These are phyloP conservation scores for Lasioglossum marginatum DNA, from an alignment of 2,888 invertebrate species.

Conservation along the genomic window DNA sequence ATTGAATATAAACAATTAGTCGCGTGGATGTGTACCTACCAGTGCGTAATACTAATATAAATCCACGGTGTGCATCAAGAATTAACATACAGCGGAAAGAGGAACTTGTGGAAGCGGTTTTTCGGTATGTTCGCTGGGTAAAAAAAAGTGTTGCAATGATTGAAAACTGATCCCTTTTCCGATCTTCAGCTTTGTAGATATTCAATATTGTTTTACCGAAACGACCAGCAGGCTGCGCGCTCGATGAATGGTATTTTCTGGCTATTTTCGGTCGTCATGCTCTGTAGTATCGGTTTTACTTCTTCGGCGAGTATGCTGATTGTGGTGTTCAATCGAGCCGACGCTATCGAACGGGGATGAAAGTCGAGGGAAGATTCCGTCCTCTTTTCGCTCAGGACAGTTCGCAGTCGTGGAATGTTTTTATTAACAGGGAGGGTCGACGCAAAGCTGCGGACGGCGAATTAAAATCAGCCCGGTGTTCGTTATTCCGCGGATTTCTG, in stretches of 20 bases:
- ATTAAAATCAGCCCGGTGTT: constrained; percentile 24
- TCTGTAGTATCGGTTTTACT: not conserved
- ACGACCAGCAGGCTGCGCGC: not conserved
- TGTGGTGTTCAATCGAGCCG: not conserved
- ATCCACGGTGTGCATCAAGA: not conserved
- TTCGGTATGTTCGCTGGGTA: not conserved
- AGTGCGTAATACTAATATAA: not conserved
- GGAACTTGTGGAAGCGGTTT: not conserved
- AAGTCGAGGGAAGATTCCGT: not conserved
- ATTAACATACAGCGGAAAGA: not conserved
- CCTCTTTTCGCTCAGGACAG: not conserved
- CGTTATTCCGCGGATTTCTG: not conserved
- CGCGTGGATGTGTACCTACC: not conserved
- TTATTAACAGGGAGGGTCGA: not conserved
- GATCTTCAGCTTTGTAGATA: not conserved
- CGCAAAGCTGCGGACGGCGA: not conserved
- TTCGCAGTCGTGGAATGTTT: constrained; percentile 7
- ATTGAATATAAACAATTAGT: not conserved
- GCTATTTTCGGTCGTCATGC: not conserved
- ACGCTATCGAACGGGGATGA: not conserved
- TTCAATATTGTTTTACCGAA: not conserved
- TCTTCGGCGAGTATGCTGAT: not conserved
- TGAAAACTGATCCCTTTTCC: not conserved
- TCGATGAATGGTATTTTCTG: not conserved
- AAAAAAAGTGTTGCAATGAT: not conserved